Conservation (phyloP, 2,113 vertebrate genomes). For the Conger conger region DNA sequence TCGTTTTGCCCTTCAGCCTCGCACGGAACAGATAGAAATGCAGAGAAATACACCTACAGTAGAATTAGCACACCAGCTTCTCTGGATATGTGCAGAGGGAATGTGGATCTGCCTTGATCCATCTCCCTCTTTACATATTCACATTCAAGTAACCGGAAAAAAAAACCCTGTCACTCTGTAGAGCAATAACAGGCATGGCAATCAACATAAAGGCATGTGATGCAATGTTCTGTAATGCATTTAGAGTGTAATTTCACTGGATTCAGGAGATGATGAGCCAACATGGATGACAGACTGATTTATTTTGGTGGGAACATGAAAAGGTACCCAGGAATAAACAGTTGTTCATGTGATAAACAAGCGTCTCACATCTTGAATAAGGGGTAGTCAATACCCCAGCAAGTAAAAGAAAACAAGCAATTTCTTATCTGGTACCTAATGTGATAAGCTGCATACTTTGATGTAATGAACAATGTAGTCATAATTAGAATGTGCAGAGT, state of each 20-base stretch:
- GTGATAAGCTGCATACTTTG: too few relatives aligned
- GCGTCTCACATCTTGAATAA: too few relatives aligned
- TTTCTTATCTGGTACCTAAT: too few relatives aligned
- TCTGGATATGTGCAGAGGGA: not conserved
- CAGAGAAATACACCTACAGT: not conserved
- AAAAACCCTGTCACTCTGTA: not conserved
- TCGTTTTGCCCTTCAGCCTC: not conserved
- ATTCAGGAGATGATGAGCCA: too few relatives aligned
- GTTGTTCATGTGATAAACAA: too few relatives aligned
- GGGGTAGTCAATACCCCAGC: too few relatives aligned
- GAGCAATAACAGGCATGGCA: not conserved
- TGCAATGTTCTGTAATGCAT: not conserved
- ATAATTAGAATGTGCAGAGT: too few relatives aligned
- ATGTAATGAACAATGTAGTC: too few relatives aligned
- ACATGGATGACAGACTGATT: not conserved
- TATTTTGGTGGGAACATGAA: not conserved
- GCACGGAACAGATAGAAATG: not conserved
- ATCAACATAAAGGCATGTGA: not conserved
- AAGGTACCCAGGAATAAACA: too few relatives aligned
- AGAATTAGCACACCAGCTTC: not conserved
- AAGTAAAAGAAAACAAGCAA: too few relatives aligned
- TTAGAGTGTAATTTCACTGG: too few relatives aligned
- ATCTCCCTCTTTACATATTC: not conserved
- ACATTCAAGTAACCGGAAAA: not conserved
- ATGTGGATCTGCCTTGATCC: too few relatives aligned